phyloP scores from a whole-genome alignment of 2,888 invertebrate genomes.

The Lasiommata megera region DNA sequence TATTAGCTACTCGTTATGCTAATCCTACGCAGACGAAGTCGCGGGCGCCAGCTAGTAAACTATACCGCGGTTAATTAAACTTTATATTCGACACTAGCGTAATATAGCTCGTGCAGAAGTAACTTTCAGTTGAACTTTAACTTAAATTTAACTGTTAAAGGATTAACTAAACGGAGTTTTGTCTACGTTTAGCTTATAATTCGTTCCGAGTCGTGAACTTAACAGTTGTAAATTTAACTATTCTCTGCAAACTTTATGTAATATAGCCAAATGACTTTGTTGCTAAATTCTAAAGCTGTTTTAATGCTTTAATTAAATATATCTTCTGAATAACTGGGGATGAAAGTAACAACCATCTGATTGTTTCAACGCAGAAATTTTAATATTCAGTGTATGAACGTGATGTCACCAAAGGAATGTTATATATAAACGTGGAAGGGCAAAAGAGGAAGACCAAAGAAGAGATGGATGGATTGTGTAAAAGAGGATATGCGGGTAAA shows the following conservation, averaged over 20 bases:
- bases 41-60: no score
- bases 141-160: not conserved
- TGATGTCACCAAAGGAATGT: no score
- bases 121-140: not conserved
- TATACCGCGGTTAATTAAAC: not conserved
- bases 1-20: no score
- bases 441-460: no score
- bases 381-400: no score
- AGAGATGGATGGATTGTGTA: no score
- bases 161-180: constrained; percentile 2
- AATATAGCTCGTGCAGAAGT: not conserved
- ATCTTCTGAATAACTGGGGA: not conserved
- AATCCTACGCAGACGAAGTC: no score
- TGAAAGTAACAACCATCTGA: not conserved
- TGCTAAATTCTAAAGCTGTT: constrained; percentile 1
- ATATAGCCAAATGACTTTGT: not conserved
- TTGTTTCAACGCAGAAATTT: not conserved
- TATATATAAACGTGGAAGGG: no score
- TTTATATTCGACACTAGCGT: not conserved
- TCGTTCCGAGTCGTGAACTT: constrained; percentile 4
- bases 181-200: constrained; percentile 9
- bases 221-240: constrained; percentile 3
- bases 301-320: not conserved
- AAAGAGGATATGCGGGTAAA: no score
- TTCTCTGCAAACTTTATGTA: constrained; percentile 6